Conservation (phyloP, 1,140 invertebrate species). For the Philopotamus ludificatus region DNA sequence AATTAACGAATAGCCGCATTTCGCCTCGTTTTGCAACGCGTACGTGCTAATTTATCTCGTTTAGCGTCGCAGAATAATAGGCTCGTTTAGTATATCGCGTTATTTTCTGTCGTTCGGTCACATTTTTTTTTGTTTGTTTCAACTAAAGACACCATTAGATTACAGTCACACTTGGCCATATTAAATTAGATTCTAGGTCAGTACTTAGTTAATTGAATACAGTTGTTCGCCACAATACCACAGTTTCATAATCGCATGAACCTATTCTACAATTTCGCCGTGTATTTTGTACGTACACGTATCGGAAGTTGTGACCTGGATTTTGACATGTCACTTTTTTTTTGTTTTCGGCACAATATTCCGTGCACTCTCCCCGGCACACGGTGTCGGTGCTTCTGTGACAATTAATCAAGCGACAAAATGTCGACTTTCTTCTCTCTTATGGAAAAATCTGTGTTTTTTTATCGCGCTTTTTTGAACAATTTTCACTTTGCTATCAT, state of each 20-base stretch:
- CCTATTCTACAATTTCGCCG: slow-evolving; percentile 14
- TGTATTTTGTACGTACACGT: slow-evolving; percentile 10
- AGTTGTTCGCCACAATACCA: slow-evolving; percentile 14
- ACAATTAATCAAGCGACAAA: background rate
- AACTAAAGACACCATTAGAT: background rate
- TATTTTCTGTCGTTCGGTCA: background rate
- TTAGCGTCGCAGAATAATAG: background rate
- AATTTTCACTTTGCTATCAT: too few species aligned
- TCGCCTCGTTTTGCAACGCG: too few species aligned
- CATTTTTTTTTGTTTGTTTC: too few species aligned
- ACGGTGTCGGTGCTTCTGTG: background rate
- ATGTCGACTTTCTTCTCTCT: background rate
- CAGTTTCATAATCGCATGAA: slow-evolving; percentile 27
- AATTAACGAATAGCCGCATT: too few species aligned
- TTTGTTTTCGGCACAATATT: slow-evolving; percentile 7
- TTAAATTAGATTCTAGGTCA: slow-evolving; percentile 35
- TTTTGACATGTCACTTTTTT: slow-evolving; percentile 23
- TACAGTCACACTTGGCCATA: slow-evolving; percentile 27
- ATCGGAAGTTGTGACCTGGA: slow-evolving; percentile 35
- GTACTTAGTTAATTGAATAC: slow-evolving; percentile 31
- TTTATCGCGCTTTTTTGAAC: background rate
- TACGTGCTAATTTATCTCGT: background rate
- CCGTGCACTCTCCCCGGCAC: background rate
- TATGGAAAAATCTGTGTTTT: background rate
- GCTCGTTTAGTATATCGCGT: too few species aligned